phyloP scores from a whole-genome alignment of 1,140 invertebrate species.

The Drosophila trapezifrons region DNA sequence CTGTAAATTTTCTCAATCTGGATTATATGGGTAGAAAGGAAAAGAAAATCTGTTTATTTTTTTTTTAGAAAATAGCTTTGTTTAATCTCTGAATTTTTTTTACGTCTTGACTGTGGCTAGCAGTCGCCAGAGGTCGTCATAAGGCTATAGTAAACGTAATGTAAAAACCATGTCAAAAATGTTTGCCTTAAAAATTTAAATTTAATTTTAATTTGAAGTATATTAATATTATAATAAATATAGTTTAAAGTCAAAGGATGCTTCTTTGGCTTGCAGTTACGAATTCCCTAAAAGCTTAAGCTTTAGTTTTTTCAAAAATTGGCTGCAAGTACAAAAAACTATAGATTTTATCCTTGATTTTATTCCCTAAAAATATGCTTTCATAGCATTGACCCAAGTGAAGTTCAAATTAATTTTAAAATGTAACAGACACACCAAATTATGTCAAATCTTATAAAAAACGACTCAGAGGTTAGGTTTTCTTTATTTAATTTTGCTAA shows the following conservation, averaged over 20 bases:
- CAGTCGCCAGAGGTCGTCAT: background rate
- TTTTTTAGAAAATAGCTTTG: no score
- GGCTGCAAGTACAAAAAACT: no score
- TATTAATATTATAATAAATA: no score
- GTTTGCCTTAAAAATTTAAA: background rate
- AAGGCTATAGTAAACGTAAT: background rate
- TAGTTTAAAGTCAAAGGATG: background rate
- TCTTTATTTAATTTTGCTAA: slow-evolving; percentile 21
- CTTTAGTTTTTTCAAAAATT: background rate
- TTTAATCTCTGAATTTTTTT: no score
- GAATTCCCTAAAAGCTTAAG: no score
- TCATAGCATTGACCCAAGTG: no score
- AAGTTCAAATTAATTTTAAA: background rate
- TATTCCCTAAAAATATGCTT: background rate
- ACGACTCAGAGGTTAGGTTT: background rate
- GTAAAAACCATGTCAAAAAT: background rate
- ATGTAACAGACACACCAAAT: no score
- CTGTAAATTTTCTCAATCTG: no score
- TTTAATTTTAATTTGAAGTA: no score
- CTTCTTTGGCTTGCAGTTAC: no score
- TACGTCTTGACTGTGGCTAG: background rate
- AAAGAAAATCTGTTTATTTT: no score
- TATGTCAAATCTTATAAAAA: background rate
- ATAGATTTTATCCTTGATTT: rapidly evolving
- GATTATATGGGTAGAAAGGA: no score